phyloP scores from a whole-genome alignment of 1,140 invertebrate species.

The Drosophila baimaii region DNA sequence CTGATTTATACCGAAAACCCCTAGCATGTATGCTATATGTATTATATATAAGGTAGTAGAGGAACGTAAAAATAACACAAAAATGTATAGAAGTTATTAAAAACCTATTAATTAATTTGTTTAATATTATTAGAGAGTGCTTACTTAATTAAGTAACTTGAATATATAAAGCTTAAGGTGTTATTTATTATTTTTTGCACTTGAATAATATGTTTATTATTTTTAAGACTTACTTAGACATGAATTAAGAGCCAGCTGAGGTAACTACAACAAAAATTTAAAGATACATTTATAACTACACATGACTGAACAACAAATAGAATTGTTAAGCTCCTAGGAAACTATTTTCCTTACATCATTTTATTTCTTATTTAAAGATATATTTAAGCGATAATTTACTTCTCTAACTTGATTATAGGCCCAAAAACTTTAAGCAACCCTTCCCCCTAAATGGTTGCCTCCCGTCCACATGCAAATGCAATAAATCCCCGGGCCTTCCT shows the following conservation, averaged over 20 bases:
- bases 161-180: neutral
- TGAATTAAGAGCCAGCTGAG: too few relatives aligned
- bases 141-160: neutral
- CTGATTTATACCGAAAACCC: neutral
- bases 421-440: neutral
- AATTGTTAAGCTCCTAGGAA: too few relatives aligned
- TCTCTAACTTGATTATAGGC: neutral
- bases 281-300: too few relatives aligned
- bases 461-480: conserved; percentile 9
- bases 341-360: neutral
- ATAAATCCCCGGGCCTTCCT: conserved; percentile 21
- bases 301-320: too few relatives aligned
- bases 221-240: too few relatives aligned
- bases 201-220: neutral
- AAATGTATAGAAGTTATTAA: too few relatives aligned
- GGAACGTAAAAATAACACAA: neutral
- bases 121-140: too few relatives aligned
- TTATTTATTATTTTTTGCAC: neutral
- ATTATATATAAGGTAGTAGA: neutral
- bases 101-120: too few relatives aligned
- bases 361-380: too few relatives aligned
- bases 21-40: neutral
- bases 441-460: too few relatives aligned
- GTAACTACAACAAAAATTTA: too few relatives aligned
- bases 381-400: neutral